Evolutionary conservation across 2,888 invertebrate genomes (phyloP).

Genomic region (Suillia variegata): DNA sequence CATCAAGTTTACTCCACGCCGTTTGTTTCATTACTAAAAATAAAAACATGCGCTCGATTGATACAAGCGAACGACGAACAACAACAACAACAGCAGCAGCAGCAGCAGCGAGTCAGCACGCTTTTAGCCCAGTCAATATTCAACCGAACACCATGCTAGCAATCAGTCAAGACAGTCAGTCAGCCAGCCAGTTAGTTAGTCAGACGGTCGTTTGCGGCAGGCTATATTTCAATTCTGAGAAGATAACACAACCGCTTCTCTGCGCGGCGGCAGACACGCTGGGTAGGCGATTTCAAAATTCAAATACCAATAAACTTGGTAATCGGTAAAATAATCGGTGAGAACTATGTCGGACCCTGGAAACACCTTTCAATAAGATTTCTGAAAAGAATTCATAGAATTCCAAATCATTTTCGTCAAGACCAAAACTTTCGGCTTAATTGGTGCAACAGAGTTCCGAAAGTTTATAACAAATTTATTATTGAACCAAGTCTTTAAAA

Average conservation of each 20-base stretch:
- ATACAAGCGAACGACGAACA: not conserved
- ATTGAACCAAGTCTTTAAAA: no score
- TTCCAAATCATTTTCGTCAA: no score
- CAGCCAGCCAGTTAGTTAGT: slow-evolving; percentile 1
- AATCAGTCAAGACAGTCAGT: slow-evolving; percentile 8
- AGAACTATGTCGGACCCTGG: no score
- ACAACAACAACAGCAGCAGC: not conserved
- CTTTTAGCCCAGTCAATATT: slow-evolving; percentile 15
- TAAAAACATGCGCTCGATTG: no score
- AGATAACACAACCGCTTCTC: slow-evolving; percentile 17
- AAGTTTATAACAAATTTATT: no score
- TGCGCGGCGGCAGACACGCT: not conserved
- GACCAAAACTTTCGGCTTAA: no score
- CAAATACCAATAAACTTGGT: no score
- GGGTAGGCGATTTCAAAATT: no score
- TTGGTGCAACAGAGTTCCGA: no score
- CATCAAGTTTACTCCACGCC: slow-evolving; percentile 15
- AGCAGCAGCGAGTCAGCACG: slow-evolving; percentile 1
- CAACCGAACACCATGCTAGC: not conserved
- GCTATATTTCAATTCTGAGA: slow-evolving; percentile 19
- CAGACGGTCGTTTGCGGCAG: not conserved
- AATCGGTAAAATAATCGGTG: no score
- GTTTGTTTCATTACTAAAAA: slow-evolving; percentile 22
- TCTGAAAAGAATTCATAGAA: no score
- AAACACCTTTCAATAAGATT: no score